Conservation (phyloP, 2,797 vertebrate species). For the Falco concolor region DNA sequence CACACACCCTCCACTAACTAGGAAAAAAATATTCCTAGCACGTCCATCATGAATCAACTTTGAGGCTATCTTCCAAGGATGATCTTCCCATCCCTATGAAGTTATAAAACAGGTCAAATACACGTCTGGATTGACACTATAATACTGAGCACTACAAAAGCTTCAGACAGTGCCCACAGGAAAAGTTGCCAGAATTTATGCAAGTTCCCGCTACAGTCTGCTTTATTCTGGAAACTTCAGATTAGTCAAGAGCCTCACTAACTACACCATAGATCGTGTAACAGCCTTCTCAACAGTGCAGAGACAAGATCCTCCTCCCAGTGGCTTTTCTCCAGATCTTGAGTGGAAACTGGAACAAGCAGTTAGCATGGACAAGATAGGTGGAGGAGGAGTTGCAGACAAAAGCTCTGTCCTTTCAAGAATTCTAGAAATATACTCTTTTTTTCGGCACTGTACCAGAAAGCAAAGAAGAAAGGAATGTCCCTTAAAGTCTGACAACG, state of each 20-base stretch:
- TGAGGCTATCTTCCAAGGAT: background rate
- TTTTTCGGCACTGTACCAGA: background rate
- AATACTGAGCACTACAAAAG: background rate
- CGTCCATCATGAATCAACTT: background rate
- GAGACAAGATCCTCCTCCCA: background rate
- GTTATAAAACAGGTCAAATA: background rate
- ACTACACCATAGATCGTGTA: background rate
- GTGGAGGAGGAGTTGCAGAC: background rate
- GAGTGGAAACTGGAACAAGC: background rate
- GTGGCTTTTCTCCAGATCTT: background rate
- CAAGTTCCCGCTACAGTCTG: background rate
- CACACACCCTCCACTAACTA: background rate
- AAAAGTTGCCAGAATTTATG: background rate
- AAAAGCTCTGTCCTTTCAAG: background rate
- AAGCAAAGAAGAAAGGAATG: background rate
- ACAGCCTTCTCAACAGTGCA: background rate
- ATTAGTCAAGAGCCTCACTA: background rate
- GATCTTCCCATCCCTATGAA: background rate
- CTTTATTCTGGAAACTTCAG: background rate
- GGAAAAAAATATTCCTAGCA: background rate
- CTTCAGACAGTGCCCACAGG: background rate
- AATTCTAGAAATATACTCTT: background rate
- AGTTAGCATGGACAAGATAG: background rate
- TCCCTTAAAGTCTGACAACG: background rate
- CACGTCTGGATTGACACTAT: rapidly evolving